Conservation (phyloP, 2,797 vertebrate genomes). For the Tympanoctomys barrerae region DNA sequence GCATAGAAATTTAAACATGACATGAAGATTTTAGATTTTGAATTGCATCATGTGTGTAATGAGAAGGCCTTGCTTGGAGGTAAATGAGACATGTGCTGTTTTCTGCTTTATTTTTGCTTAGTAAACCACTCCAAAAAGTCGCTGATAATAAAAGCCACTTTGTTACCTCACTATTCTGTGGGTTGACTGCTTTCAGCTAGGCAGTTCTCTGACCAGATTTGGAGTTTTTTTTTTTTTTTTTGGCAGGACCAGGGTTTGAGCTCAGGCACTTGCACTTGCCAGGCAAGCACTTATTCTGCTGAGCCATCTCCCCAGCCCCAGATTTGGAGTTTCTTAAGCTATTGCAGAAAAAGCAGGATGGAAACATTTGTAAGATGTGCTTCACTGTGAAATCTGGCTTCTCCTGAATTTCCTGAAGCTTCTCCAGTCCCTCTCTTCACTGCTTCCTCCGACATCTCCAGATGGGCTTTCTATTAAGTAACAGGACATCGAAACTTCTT, state of each 20-base stretch:
- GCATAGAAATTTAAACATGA: background rate
- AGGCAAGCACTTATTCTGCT: no score
- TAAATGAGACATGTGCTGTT: background rate
- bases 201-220: background rate
- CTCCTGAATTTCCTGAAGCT: background rate
- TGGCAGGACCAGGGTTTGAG: no score
- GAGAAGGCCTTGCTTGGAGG: background rate
- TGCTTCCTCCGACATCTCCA: background rate
- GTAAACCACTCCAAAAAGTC: conserved; percentile 14
- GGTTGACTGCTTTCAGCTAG: background rate
- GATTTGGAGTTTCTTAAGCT: background rate
- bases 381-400: background rate
- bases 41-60: background rate
- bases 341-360: background rate
- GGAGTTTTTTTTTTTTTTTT: background rate
- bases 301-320: no score
- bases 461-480: background rate
- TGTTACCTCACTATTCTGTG: background rate
- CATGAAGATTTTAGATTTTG: background rate
- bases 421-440: background rate
- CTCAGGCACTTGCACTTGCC: no score
- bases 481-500: background rate
- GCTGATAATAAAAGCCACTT: conserved; percentile 4
- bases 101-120: background rate
- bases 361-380: background rate